Percentiles rank a stretch among this genome's conserved stretches.
Conservation (phyloP, 2,113 vertebrate species). For the Syngnathus typhle region DNA sequence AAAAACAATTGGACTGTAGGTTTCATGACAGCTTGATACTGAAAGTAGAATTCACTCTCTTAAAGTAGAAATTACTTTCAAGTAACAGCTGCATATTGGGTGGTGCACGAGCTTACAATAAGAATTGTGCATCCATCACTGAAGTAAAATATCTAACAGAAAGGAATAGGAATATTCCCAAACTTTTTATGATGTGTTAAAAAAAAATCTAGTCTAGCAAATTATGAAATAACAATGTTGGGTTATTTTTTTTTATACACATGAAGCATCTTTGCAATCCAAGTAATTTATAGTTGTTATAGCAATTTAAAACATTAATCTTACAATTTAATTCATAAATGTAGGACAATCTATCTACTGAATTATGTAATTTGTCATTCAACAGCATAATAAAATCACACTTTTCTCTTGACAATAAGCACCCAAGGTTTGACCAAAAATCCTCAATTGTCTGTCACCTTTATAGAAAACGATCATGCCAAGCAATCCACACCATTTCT, state of each 20-base stretch:
- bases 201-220: too few relatives aligned
- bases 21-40: conserved; percentile 16
- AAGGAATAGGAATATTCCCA: neutral
- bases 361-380: conserved; percentile 14
- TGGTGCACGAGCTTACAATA: neutral
- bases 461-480: conserved; percentile 56
- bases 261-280: too few relatives aligned
- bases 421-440: conserved; percentile 49
- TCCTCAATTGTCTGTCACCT: conserved; percentile 49
- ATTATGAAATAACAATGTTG: too few relatives aligned
- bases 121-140: neutral
- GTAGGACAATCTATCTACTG: neutral
- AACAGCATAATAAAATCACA: conserved; percentile 23
- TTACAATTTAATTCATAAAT: too few relatives aligned
- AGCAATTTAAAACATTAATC: neutral
- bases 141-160: neutral
- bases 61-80: neutral
- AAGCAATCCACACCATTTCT: conserved; percentile 65
- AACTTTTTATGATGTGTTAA: neutral
- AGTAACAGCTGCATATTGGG: neutral
- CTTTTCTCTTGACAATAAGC: conserved; percentile 36
- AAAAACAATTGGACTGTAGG: conserved; percentile 4
- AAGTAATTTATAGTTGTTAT: neutral
- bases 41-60: neutral
- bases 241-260: too few relatives aligned